Percentiles rank a stretch among this genome's conserved stretches.
phyloP scores from a whole-genome alignment of 2,113 vertebrate species.

The Cyprinodon brontotheroides region DNA sequence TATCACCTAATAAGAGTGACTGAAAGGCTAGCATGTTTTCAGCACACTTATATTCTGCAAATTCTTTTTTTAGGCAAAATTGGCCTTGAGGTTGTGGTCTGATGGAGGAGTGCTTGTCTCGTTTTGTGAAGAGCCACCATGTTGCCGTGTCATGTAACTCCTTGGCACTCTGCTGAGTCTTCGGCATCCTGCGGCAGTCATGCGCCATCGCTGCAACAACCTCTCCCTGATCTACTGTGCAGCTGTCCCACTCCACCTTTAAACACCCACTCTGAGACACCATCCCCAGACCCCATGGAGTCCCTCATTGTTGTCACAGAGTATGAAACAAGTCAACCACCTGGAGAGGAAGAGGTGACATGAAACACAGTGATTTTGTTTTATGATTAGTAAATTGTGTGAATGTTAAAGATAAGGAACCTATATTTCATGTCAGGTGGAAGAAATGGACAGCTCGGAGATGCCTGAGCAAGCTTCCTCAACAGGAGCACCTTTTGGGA shows the following conservation, averaged over 20 bases:
- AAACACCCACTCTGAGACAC: constrained; percentile 62
- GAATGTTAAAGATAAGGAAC: background rate
- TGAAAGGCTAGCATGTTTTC: background rate
- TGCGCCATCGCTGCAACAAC: constrained; percentile 66
- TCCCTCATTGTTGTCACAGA: constrained; percentile 92
- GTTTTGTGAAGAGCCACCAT: constrained; percentile 77
- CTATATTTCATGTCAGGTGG: constrained; percentile 51
- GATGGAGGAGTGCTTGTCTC: constrained; percentile 70
- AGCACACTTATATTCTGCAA: background rate
- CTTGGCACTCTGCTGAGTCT: constrained; percentile 76
- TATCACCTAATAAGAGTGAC: background rate
- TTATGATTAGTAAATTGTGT: too few species aligned
- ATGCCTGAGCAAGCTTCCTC: constrained; percentile 59
- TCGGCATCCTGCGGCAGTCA: constrained; percentile 67
- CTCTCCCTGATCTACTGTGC: constrained; percentile 77
- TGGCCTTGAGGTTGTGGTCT: constrained; percentile 32
- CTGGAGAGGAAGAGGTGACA: constrained; percentile 68
- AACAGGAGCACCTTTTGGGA: constrained; percentile 41
- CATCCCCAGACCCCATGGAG: constrained; percentile 84
- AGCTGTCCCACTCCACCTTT: constrained; percentile 72
- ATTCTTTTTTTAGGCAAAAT: constrained; percentile 35
- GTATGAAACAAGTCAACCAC: constrained; percentile 77
- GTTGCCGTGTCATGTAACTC: constrained; percentile 83
- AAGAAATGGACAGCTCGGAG: constrained; percentile 80
- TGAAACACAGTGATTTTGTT: background rate